Evolutionary conservation across 2,888 invertebrate genomes (phyloP).

Genomic region (Buathra laborator): DNA sequence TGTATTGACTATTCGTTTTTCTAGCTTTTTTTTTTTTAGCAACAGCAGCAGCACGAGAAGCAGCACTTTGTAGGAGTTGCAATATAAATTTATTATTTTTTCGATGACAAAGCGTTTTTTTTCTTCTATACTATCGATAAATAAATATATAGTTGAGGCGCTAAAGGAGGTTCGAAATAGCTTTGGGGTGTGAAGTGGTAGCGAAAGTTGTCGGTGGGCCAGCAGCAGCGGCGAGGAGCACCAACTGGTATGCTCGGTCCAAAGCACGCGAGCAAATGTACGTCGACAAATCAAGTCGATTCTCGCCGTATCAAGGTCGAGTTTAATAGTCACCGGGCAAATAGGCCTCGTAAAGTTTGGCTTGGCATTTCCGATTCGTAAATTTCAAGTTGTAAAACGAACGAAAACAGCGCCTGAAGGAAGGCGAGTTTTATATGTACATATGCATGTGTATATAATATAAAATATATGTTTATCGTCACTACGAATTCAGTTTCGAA

Average conservation of each 20-base stretch:
- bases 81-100: not conserved
- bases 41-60: not conserved
- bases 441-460: not conserved
- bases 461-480: not conserved
- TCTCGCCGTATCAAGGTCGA: slow-evolving; percentile 57
- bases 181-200: slow-evolving; percentile 27
- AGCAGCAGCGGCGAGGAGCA: not conserved
- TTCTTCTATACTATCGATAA: slow-evolving; percentile 10
- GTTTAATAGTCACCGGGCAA: slow-evolving; percentile 40
- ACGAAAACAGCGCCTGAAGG: not conserved
- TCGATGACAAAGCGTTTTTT: slow-evolving; percentile 3
- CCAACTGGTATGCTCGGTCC: slow-evolving; percentile 34
- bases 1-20: not conserved
- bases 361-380: slow-evolving; percentile 40
- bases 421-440: not conserved
- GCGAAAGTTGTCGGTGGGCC: slow-evolving; percentile 59
- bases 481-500: slow-evolving; percentile 19
- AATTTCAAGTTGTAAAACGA: slow-evolving; percentile 11
- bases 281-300: slow-evolving; percentile 49
- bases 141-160: slow-evolving; percentile 8
- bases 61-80: not conserved
- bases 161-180: slow-evolving; percentile 48
- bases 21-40: not conserved
- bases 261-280: slow-evolving; percentile 29
- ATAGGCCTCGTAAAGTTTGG: slow-evolving; percentile 40